A percentile compares a stretch with the other conserved stretches of the same genome.
These are phyloP conservation scores for Cheilosia urbana DNA, from an alignment of 2,888 invertebrate genomes.

Conservation along the genomic window DNA sequence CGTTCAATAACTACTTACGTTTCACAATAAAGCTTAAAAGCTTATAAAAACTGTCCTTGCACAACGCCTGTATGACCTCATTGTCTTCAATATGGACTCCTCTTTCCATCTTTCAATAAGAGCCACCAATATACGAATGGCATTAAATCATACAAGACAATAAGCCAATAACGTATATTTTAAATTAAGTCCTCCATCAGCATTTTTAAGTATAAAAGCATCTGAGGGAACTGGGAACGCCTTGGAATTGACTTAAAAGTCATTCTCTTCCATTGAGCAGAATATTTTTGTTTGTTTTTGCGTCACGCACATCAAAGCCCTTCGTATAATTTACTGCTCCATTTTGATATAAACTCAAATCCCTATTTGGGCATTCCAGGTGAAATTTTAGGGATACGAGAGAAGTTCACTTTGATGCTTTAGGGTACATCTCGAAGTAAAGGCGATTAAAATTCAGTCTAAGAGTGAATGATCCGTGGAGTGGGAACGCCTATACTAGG, in stretches of 20 bases:
- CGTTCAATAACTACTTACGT: neutral
- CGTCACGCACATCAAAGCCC: conserved; percentile 21
- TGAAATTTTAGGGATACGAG: conserved; percentile 63
- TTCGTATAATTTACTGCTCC: conserved; percentile 61
- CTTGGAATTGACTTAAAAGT: conserved; percentile 34
- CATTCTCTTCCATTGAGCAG: conserved; percentile 9
- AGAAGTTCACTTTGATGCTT: conserved; percentile 56
- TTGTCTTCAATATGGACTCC: neutral
- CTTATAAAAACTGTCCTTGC: neutral
- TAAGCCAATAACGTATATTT: conserved; percentile 48
- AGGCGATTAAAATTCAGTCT: conserved; percentile 66
- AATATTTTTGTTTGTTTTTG: conserved; percentile 6
- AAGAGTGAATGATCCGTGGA: conserved; percentile 30
- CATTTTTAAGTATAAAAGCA: conserved; percentile 12
- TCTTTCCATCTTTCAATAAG: neutral
- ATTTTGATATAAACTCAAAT: conserved; percentile 64
- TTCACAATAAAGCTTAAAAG: neutral
- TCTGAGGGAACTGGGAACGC: neutral
- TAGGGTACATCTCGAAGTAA: conserved; percentile 37
- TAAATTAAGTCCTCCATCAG: conserved; percentile 35
- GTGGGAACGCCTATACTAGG: neutral
- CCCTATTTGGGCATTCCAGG: conserved; percentile 59
- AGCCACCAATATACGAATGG: neutral
- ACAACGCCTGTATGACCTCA: neutral
- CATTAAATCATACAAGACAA: conserved; percentile 12